Conservation (phyloP, 2,888 invertebrate genomes). For the Drosophila prostipennis region DNA sequence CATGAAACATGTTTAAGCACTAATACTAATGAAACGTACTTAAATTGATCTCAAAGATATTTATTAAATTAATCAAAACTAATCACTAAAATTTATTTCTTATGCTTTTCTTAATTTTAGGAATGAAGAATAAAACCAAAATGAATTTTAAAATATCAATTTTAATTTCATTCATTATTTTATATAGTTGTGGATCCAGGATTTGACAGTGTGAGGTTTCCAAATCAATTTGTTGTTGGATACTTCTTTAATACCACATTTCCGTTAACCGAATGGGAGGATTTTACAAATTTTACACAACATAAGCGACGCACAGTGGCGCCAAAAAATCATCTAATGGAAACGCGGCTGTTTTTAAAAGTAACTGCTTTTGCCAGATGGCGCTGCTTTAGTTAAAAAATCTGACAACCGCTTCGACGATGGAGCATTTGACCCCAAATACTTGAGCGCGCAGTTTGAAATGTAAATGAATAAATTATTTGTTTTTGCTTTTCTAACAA, state of each 20-base stretch:
- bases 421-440: neutral
- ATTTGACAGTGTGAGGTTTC: too few species aligned
- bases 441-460: neutral
- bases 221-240: too few species aligned
- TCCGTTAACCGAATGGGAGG: too few species aligned
- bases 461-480: neutral
- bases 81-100: too few species aligned
- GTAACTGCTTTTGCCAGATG: neutral
- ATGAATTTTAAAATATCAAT: too few species aligned
- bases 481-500: neutral
- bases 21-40: neutral
- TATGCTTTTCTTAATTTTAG: too few species aligned
- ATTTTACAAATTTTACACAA: too few species aligned
- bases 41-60: neutral
- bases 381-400: neutral
- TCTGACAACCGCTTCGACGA: neutral
- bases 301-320: neutral
- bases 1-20: slow-evolving; percentile 11
- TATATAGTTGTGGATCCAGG: too few species aligned
- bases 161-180: too few species aligned
- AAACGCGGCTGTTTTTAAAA: neutral
- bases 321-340: neutral
- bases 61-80: too few species aligned
- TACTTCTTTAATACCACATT: too few species aligned
- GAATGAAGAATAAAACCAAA: too few species aligned